phyloP scores from a whole-genome alignment of 2,797 vertebrate genomes.

The Sternotherus odoratus region DNA sequence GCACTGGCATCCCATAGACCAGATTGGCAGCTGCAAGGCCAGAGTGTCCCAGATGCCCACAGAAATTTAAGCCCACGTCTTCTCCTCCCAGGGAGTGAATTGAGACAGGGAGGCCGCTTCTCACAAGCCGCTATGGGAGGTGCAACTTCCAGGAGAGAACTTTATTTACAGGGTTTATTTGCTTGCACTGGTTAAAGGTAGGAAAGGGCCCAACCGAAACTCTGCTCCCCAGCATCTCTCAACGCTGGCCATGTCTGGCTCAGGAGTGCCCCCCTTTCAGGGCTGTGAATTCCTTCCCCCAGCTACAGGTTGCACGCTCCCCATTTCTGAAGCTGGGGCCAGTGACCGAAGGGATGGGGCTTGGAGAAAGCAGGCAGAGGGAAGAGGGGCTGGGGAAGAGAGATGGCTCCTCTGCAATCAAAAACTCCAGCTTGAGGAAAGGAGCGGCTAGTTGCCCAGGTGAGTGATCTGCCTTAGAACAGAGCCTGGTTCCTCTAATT shows the following conservation, averaged over 20 bases:
- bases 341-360: background rate
- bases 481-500: background rate
- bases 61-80: background rate
- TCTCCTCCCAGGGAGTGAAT: background rate
- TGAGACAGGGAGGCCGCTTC: background rate
- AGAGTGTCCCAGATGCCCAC: background rate
- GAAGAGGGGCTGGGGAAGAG: background rate
- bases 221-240: fast-evolving
- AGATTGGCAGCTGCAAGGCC: background rate
- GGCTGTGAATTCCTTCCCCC: background rate
- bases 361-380: background rate
- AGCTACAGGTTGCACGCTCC: background rate
- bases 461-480: too few relatives aligned
- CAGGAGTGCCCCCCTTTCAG: fast-evolving
- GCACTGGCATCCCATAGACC: background rate
- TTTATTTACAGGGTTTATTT: background rate
- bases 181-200: background rate
- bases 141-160: background rate
- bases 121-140: background rate
- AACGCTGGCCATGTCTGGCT: fast-evolving
- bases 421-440: background rate
- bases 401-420: too few relatives aligned
- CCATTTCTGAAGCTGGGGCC: background rate
- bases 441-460: background rate
- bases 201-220: background rate